phyloP scores from a whole-genome alignment of 2,888 invertebrate species.

The Acleris emargana region DNA sequence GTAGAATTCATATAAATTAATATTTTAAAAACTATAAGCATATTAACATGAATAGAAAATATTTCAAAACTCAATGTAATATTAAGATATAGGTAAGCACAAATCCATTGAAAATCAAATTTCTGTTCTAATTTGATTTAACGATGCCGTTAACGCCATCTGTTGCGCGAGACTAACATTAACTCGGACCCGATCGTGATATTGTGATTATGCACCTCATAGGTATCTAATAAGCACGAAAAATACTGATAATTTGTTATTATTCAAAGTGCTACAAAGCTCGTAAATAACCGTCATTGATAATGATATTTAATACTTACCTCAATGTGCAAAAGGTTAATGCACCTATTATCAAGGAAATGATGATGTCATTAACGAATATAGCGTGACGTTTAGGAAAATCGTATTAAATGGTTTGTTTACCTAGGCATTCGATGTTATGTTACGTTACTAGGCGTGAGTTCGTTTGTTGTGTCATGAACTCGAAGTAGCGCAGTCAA shows the following conservation, averaged over 20 bases:
- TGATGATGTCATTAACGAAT: constrained; percentile 50
- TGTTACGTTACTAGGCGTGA: constrained; percentile 43
- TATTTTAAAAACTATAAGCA: too few species aligned
- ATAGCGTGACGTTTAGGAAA: constrained; percentile 37
- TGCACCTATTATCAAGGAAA: constrained; percentile 48
- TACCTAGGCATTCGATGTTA: constrained; percentile 33
- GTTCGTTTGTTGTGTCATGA: constrained; percentile 61
- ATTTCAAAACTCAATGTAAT: background rate
- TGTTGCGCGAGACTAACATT: constrained; percentile 35
- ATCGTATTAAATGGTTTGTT: constrained; percentile 37
- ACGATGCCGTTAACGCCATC: constrained; percentile 42
- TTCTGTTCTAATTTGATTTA: constrained; percentile 36
- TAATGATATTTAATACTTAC: constrained; percentile 30
- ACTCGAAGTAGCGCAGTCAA: constrained; percentile 76
- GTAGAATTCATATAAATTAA: too few species aligned
- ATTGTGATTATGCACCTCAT: background rate
- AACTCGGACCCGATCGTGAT: constrained; percentile 18
- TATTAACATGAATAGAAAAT: background rate
- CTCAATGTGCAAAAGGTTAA: constrained; percentile 47
- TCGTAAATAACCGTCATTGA: constrained; percentile 22
- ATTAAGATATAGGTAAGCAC: background rate
- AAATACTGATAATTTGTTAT: constrained; percentile 1
- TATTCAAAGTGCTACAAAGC: constrained; percentile 2
- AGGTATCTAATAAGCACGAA: background rate
- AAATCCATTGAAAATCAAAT: constrained; percentile 4